Conservation (phyloP, 2,888 invertebrate species). For the Cinara cedri region DNA sequence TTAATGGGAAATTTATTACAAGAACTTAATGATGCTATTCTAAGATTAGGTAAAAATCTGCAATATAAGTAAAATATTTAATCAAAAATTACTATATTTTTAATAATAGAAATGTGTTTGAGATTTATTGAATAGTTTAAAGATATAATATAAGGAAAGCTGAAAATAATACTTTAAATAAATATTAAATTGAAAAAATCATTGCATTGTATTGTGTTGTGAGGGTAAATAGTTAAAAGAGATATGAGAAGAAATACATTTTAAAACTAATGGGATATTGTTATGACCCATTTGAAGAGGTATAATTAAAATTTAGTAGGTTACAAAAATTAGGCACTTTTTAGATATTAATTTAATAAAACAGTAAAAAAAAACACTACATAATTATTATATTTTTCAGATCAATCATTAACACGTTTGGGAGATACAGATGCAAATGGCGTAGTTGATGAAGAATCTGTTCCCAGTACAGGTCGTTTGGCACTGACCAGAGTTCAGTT, state of each 20-base stretch:
- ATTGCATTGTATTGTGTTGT: too few relatives aligned
- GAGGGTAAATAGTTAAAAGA: too few relatives aligned
- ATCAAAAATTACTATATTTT: not conserved
- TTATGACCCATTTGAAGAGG: too few relatives aligned
- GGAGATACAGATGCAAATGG: constrained; percentile 61
- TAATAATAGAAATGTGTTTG: not conserved
- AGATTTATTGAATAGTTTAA: not conserved
- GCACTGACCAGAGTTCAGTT: constrained; percentile 65
- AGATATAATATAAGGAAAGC: too few relatives aligned
- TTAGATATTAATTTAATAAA: too few relatives aligned
- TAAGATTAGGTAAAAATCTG: constrained; percentile 60
- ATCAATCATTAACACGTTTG: constrained; percentile 62
- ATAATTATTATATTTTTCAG: constrained; percentile 60
- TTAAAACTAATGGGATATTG: too few relatives aligned
- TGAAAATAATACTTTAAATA: too few relatives aligned
- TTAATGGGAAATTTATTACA: constrained; percentile 67
- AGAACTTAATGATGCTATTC: constrained; percentile 66
- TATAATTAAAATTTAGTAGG: too few relatives aligned
- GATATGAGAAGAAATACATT: too few relatives aligned
- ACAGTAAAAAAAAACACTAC: not conserved
- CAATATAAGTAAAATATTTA: not conserved
- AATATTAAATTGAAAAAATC: too few relatives aligned
- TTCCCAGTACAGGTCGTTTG: constrained; percentile 63
- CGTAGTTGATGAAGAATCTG: constrained; percentile 58
- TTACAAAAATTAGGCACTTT: too few relatives aligned